Evolutionary conservation across 2,113 vertebrate genomes (phyloP).

Genomic region (Chauna torquata): DNA sequence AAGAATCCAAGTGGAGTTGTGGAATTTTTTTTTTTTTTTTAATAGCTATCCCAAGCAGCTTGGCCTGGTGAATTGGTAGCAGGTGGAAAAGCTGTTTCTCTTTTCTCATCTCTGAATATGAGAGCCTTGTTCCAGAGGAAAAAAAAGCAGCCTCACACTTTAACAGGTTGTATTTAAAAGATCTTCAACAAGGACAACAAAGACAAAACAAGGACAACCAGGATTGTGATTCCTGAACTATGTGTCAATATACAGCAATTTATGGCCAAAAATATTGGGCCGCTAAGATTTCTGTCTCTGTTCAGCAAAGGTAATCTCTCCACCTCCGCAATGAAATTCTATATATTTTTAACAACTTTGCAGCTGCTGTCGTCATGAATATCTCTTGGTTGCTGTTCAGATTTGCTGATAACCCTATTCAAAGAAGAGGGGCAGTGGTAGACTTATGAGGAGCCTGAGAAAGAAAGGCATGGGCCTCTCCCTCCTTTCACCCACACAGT

Average conservation of each 20-base stretch:
- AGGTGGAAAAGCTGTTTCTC: constrained; percentile 33
- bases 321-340: constrained; percentile 35
- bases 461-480: constrained; percentile 13
- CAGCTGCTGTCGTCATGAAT: constrained; percentile 41
- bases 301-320: neutral
- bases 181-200: neutral
- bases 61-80: constrained; percentile 5
- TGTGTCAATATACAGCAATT: constrained; percentile 9
- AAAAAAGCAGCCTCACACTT: neutral
- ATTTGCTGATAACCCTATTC: constrained; percentile 24
- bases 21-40: neutral
- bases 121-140: neutral
- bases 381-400: neutral
- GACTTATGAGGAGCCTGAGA: neutral
- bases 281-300: constrained; percentile 16
- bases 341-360: constrained; percentile 61
- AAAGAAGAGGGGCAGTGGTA: neutral
- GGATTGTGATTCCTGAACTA: neutral
- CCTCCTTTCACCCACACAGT: neutral
- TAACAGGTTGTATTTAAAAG: neutral
- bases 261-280: neutral
- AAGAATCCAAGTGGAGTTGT: constrained; percentile 1
- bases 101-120: neutral
- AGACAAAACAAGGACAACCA: neutral
- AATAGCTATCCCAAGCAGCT: neutral